Evolutionary conservation across 2,888 invertebrate species (phyloP).

Genomic region (Nezara viridula): DNA sequence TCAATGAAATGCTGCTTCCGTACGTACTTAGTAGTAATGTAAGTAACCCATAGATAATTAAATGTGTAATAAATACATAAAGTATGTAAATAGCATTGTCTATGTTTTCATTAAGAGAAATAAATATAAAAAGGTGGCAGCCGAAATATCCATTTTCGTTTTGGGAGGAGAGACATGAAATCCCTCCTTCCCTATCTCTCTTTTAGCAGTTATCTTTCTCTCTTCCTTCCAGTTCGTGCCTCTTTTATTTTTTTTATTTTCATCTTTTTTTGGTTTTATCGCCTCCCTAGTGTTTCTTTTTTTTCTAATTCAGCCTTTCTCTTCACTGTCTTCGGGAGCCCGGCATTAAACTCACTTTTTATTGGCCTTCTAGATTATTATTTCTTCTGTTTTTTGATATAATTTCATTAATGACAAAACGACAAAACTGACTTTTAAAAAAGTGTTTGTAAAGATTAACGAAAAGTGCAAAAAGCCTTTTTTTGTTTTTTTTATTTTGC

Average conservation of each 20-base stretch:
- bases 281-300: neutral
- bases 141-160: neutral
- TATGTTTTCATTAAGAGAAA: neutral
- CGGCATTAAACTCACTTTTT: slow-evolving; percentile 30
- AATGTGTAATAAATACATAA: too few relatives aligned
- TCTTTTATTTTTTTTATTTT: slow-evolving; percentile 3
- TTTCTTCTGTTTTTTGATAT: neutral
- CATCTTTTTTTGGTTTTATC: slow-evolving; percentile 27
- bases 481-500: too few relatives aligned
- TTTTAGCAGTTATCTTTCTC: slow-evolving; percentile 12
- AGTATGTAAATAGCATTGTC: neutral
- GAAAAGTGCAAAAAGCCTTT: too few relatives aligned
- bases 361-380: neutral
- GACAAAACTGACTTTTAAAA: too few relatives aligned
- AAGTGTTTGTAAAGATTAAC: too few relatives aligned
- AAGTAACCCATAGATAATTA: too few relatives aligned
- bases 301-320: slow-evolving; percentile 18
- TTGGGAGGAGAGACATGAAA: neutral
- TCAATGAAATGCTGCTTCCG: too few relatives aligned
- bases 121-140: neutral
- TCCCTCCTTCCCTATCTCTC: slow-evolving; percentile 18
- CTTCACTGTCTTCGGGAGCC: slow-evolving; percentile 17
- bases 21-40: too few relatives aligned
- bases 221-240: slow-evolving; percentile 33
- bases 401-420: neutral